phyloP scores from a whole-genome alignment of 2,113 vertebrate species.

The Ptyas mucosa region DNA sequence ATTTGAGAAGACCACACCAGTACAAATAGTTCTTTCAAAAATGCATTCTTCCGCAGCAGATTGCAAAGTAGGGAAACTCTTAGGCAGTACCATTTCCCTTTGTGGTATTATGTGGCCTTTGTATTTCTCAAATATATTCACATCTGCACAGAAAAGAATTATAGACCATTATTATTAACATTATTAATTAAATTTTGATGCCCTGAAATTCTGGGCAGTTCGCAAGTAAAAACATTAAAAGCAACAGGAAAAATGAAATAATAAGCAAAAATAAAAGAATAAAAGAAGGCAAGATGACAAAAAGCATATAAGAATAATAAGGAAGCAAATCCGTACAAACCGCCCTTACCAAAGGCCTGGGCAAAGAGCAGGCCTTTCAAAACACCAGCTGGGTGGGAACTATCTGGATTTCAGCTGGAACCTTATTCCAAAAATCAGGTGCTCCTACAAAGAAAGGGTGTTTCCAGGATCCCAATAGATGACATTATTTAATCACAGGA shows the following conservation, averaged over 20 bases:
- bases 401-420: not conserved
- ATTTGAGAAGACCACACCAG: slow-evolving; percentile 14
- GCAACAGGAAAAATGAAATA: not conserved
- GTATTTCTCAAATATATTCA: slow-evolving; percentile 24
- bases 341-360: not conserved
- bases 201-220: not conserved
- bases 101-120: slow-evolving; percentile 11
- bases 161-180: not conserved
- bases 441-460: not conserved
- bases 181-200: not conserved
- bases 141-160: not conserved
- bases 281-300: not conserved
- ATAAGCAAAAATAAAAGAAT: not conserved
- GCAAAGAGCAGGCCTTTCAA: not conserved
- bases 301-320: not conserved
- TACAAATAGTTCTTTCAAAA: slow-evolving; percentile 19
- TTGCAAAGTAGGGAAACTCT: not conserved
- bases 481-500: not conserved
- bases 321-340: not conserved
- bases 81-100: not conserved
- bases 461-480: not conserved
- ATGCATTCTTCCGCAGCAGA: slow-evolving; percentile 19
- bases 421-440: not conserved
- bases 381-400: not conserved
- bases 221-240: not conserved